Evolutionary conservation across 2,113 vertebrate genomes (phyloP), one percentile per base, ranked within the genome.

Genomic region (Micronycteris hirsuta): DNA sequence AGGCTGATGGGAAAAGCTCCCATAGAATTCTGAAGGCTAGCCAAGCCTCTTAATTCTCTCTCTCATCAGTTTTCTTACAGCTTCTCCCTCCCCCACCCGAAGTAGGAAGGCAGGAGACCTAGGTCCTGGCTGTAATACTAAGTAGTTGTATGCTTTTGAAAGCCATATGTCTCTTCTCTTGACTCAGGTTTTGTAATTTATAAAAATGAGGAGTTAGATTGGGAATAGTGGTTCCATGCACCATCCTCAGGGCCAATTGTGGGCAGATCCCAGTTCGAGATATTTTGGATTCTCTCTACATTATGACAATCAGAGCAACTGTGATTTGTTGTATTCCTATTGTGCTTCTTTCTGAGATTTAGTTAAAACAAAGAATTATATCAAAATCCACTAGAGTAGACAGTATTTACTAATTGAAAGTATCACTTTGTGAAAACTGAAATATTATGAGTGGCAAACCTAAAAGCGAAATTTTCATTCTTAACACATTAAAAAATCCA

Each of bases 11-110:
- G 96, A 85, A 70, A 91, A 78, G 28, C 61, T 85, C 61, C 70
- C 17, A 45, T 82, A 92, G 61, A 92, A 81, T 71, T 68, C 89
- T 94, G 68, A 95, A 97, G 73, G 41, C 70, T 93, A 89, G 41
- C 43, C 17, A 63, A 91, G 11, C 71, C 65, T 96, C 74, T 68
- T 78, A 63, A 61, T 93, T 97, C 36, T 87, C 10, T 89, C 17
- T 84, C 58, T 74, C 20, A 82, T 47, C 45, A 58, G 16, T 81
- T 86, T 94, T 86, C 31, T 94, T 49, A 63, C 63, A 88, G 38
- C 67, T n/a, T 70, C 31, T 17, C 36, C 47, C 36, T 8, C 26
- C 2, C 26, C 41, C 14, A 56, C 36, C 17, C 76, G 76, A 28
- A 76, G 11, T 41, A 82, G 68, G 38, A 91, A 86, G 52, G 16